Conservation (phyloP, 2,888 invertebrate genomes). For the Eupithecia insigniata region DNA sequence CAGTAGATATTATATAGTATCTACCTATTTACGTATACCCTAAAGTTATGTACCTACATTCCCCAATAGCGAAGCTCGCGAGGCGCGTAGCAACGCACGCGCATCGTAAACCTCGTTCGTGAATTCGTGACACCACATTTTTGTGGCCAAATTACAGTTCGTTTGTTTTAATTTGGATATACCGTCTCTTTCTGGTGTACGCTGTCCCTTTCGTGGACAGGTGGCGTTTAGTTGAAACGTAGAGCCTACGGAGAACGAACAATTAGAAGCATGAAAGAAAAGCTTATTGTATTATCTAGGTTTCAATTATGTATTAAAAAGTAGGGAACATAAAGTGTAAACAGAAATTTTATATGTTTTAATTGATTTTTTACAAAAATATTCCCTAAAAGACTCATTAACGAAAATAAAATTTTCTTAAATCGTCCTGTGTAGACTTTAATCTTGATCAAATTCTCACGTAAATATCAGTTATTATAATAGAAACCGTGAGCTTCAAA, state of each 20-base stretch:
- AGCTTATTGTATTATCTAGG: not conserved
- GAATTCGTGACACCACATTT: conserved; percentile 41
- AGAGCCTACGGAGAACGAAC: not conserved
- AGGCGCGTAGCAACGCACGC: conserved; percentile 19
- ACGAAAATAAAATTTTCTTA: not conserved
- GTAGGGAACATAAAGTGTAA: not conserved
- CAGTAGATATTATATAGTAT: not conserved
- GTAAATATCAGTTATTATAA: not conserved
- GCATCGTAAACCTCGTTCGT: conserved; percentile 40
- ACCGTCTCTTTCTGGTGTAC: conserved; percentile 18
- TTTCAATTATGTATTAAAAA: not conserved
- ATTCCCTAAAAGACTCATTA: too few species aligned
- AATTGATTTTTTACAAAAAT: too few species aligned
- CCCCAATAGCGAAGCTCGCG: not conserved
- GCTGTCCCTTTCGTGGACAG: conserved; percentile 15
- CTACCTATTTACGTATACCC: not conserved
- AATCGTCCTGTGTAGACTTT: not conserved
- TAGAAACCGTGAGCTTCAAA: not conserved
- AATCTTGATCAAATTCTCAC: not conserved
- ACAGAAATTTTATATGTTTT: too few species aligned
- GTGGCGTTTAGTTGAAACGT: not conserved
- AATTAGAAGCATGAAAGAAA: not conserved
- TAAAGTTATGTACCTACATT: not conserved
- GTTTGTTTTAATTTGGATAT: conserved; percentile 37
- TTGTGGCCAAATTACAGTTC: conserved; percentile 43